These are phyloP conservation scores for Saturnia japonica DNA, from an alignment of 2,888 invertebrate species.

Conservation along the genomic window DNA sequence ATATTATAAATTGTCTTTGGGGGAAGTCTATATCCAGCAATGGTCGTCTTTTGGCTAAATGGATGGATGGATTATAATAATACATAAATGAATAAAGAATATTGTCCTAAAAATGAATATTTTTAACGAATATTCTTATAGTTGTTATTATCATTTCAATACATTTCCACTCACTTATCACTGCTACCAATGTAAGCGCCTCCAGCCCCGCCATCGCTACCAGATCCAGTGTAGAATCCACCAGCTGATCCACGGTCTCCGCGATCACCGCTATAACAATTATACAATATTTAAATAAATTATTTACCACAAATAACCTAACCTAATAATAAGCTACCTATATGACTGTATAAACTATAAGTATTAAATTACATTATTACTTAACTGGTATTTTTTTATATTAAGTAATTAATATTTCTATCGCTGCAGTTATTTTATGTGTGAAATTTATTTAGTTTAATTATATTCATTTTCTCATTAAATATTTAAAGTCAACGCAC, in stretches of 20 bases:
- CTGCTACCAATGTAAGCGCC: slow-evolving; percentile 42
- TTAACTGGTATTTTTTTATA: too few relatives aligned
- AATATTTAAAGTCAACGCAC: too few relatives aligned
- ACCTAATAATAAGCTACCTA: background rate
- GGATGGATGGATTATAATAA: too few relatives aligned
- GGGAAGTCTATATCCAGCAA: too few relatives aligned
- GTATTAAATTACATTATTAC: background rate
- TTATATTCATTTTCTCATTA: too few relatives aligned
- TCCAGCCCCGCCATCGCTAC: slow-evolving; percentile 45
- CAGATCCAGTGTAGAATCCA: slow-evolving; percentile 61
- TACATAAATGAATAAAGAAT: too few relatives aligned
- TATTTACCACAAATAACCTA: background rate
- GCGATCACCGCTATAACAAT: slow-evolving; percentile 56
- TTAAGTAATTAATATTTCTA: background rate
- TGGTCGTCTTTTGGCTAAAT: too few relatives aligned
- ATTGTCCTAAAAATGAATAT: too few relatives aligned
- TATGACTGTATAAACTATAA: background rate
- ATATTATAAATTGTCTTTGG: too few relatives aligned
- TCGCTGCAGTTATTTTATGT: background rate
- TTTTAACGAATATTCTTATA: background rate
- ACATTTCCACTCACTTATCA: slow-evolving; percentile 16
- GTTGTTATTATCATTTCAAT: background rate
- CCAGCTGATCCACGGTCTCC: slow-evolving; percentile 67
- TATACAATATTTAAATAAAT: background rate
- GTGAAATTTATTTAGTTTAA: too few relatives aligned